phyloP scores from a whole-genome alignment of 2,888 invertebrate species.

The Melitaea athalia region DNA sequence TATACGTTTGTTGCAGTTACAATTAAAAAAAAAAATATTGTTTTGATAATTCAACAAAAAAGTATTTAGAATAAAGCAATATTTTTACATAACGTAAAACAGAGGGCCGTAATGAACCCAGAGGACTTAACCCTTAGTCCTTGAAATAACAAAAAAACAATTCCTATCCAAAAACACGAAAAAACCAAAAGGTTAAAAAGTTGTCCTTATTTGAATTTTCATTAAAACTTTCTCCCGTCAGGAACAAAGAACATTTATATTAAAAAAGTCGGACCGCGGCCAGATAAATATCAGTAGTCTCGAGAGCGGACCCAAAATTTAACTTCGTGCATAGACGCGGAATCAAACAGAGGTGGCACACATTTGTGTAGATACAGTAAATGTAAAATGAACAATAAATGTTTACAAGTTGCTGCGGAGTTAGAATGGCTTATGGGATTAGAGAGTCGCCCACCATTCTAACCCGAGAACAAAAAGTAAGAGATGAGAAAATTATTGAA shows the following conservation, averaged over 20 bases:
- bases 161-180: constrained; percentile 59
- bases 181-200: constrained; percentile 74
- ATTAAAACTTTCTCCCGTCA: constrained; percentile 79
- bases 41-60: neutral
- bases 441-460: no score
- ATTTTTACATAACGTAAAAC: constrained; percentile 27
- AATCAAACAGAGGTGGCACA: constrained; percentile 49
- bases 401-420: no score
- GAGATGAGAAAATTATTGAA: no score
- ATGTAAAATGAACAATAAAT: no score
- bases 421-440: no score
- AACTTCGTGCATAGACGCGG: constrained; percentile 63
- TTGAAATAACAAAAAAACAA: constrained; percentile 67
- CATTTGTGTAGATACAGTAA: no score
- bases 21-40: neutral
- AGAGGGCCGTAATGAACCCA: constrained; percentile 32
- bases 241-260: constrained; percentile 83
- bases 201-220: constrained; percentile 80
- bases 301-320: constrained; percentile 77
- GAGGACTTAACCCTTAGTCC: constrained; percentile 47
- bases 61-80: neutral
- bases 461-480: no score
- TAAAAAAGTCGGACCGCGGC: constrained; percentile 80
- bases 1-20: neutral
- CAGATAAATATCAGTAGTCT: constrained; percentile 82